Base-by-base conservation (phyloP, 1,140 invertebrate species). In the Drosophila sechellia region DNA sequence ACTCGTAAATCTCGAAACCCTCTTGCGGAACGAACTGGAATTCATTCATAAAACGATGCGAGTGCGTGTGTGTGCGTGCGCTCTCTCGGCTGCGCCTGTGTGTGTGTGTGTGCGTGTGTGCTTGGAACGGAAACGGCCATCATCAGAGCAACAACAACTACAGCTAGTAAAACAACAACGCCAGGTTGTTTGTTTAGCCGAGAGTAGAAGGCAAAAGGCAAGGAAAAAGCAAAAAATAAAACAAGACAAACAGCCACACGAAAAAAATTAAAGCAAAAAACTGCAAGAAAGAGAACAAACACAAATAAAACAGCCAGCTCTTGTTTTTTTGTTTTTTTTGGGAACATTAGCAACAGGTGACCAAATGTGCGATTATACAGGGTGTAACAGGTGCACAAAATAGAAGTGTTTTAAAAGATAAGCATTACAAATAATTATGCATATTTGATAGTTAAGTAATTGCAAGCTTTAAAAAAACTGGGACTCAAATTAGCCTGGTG, bases 71-170 rank as follows among this genome's bases (percentile, higher is more conserved):
- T 35, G 22, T 63, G 71, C 15, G 43, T 54, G 45, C 35, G 46
- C 54, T 42, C 45, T 63, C 46, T 43, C 22, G 6, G 1, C 20
- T 11, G 13, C 40, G n/a, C 42, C 12, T 53, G 37, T 46, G 37
- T 46, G 58, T 42, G 53, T 53, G 42, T 46, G 58, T 43, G 53
- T 49, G 66, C 63, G 65, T 69, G 66, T 70, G 74, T 69, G 61
- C 48, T 74, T 81, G 79, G 81, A 91, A 90, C 90, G 90, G 90
- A 91, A 91, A 90, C 86, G 90, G 90, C 90, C 90, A 91, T 91
- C 90, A 91, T 84, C 90, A 79, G 63, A 58, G 71, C 71, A 58
- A 52, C 77, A 77, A 71, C 81, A 65, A 71, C 65, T 65, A 83
- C 76, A 77, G 54, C 78, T 70, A 89, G 79, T 84, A 84, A 87